Conservation (phyloP, 2,888 invertebrate genomes). For the Hypomecis punctinalis region DNA sequence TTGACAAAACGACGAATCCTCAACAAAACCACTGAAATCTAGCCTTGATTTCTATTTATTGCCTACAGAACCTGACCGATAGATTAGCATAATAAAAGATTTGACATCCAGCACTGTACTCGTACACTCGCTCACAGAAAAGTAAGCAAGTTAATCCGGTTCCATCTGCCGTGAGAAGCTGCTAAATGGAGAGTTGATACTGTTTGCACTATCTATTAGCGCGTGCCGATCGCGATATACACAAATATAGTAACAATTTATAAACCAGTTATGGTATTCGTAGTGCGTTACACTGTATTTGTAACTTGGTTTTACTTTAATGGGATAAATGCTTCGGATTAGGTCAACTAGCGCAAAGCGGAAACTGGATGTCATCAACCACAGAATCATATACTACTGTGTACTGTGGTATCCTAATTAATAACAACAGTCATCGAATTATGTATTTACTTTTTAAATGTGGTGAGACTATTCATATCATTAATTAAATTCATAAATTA, state of each 20-base stretch:
- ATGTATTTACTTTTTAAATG: no score
- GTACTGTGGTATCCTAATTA: no score
- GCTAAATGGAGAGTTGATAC: constrained; percentile 44
- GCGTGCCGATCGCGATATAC: constrained; percentile 20
- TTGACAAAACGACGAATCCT: neutral
- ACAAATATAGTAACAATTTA: neutral
- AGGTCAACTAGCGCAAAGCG: neutral
- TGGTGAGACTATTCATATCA: no score
- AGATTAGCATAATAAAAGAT: constrained; percentile 40
- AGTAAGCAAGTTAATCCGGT: constrained; percentile 42
- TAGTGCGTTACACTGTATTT: no score
- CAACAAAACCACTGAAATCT: constrained; percentile 1
- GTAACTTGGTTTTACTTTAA: no score
- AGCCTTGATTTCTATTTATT: constrained; percentile 26
- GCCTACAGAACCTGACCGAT: constrained; percentile 24
- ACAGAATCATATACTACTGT: no score
- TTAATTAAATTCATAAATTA: no score
- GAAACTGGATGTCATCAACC: no score
- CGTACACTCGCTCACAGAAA: constrained; percentile 1
- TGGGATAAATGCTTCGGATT: neutral
- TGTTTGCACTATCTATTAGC: constrained; percentile 36
- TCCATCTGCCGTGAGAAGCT: constrained; percentile 40
- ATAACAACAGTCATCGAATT: no score
- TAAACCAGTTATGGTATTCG: constrained; percentile 1
- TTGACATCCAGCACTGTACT: constrained; percentile 27